These are phyloP conservation scores for Phaenicophaeus curvirostris DNA, from an alignment of 2,797 vertebrate species.

Conservation along the genomic window DNA sequence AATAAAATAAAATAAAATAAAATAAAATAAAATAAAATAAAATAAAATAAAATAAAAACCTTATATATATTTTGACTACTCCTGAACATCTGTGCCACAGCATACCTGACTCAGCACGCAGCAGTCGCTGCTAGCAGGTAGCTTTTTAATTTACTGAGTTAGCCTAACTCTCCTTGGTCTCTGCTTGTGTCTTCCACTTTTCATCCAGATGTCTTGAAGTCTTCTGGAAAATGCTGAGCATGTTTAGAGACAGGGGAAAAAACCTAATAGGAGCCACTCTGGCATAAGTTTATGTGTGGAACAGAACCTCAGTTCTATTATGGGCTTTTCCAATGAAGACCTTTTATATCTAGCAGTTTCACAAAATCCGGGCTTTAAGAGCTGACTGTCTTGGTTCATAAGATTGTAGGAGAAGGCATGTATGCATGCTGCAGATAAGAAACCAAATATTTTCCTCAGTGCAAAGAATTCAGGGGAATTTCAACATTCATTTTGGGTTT, in stretches of 20 bases:
- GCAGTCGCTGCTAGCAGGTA: background rate
- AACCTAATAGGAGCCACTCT: rapidly evolving
- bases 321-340: background rate
- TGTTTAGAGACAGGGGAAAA: background rate
- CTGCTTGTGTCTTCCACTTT: background rate
- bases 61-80: background rate
- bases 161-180: background rate
- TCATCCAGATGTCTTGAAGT: background rate
- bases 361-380: background rate
- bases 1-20: background rate
- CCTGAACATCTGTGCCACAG: background rate
- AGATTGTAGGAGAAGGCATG: background rate
- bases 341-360: background rate
- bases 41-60: too few species aligned
- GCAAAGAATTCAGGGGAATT: background rate
- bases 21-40: too few species aligned
- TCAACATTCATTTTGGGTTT: background rate
- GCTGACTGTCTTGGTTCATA: background rate
- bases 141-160: background rate
- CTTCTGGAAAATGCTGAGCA: background rate
- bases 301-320: background rate
- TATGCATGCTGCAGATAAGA: background rate
- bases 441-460: background rate
- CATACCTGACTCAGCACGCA: background rate
- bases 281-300: background rate